phyloP scores from a whole-genome alignment of 2,888 invertebrate species.

The Caenorhabditis virilis region DNA sequence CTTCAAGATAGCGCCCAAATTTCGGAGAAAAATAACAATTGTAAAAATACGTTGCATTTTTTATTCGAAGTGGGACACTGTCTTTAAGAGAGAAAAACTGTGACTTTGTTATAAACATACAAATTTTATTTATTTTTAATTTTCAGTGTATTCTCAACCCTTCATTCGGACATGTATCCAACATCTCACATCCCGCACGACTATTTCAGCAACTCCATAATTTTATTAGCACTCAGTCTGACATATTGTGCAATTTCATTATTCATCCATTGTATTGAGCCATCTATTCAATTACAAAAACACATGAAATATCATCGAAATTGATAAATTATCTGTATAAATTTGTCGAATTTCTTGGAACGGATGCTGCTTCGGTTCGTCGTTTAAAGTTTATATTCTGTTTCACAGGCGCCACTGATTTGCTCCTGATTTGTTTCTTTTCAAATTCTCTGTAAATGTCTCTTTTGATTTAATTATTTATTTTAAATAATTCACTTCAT shows the following conservation, averaged over 20 bases:
- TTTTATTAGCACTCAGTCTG: conserved; percentile 11
- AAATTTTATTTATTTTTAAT: too few relatives aligned
- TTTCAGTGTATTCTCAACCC: conserved; percentile 24
- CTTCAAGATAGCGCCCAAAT: background rate
- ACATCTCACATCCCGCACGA: conserved; percentile 16
- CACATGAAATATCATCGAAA: conserved; percentile 17
- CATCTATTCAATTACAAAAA: conserved; percentile 23
- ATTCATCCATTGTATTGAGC: conserved; percentile 27
- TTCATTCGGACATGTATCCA: conserved; percentile 31
- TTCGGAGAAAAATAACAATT: too few relatives aligned
- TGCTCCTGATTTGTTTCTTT: conserved; percentile 14
- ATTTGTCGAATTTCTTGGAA: background rate
- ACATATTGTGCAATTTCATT: conserved; percentile 20
- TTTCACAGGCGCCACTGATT: conserved; percentile 25
- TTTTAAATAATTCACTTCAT: too few relatives aligned
- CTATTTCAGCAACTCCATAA: conserved; percentile 12
- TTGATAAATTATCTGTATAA: background rate
- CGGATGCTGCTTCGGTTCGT: background rate
- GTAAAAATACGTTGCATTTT: too few relatives aligned
- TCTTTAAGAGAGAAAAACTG: too few relatives aligned
- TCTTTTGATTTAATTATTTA: too few relatives aligned
- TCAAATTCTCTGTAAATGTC: background rate
- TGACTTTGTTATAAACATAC: too few relatives aligned
- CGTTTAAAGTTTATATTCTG: background rate
- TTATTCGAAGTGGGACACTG: too few relatives aligned